Base-by-base conservation (phyloP, 2,113 vertebrate species). In the Nansenia antarctica region DNA sequence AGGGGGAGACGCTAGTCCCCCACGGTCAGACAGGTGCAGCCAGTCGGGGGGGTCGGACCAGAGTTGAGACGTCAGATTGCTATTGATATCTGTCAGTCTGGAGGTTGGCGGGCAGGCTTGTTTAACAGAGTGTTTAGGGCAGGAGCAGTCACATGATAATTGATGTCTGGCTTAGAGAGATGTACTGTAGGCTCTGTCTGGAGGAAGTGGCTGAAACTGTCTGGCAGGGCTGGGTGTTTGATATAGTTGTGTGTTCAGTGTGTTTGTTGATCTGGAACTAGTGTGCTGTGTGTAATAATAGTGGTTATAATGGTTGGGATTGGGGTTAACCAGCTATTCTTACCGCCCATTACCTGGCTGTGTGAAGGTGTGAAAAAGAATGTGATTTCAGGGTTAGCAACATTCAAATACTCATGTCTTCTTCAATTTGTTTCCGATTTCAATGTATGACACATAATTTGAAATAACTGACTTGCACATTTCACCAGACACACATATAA, bases 61-160 rank as follows among this genome's bases (percentile, higher is more conserved):
- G n/a, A n/a, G n/a, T n/a, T n/a, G 80, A 82, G 78, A 86, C 73
- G 69, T 89, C 86, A 83, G 89, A 90, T 89, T 85, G 84, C 84
- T 91, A 92, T 91, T 91, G 90, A 92, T 89, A 87, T 81, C 82
- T 88, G 90, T 88, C 88, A 85, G 65, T 58, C 76, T 78, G 73
- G 73, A 84, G 84, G 80, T 83, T 81, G 76, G 78, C 67, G 59
- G 47, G 71, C 78, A 78, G 83, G 84, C 72, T 89, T 88, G 86
- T 86, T 88, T 87, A 86, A 90, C 84, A 82, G 74, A 74, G 82
- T 70, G 73, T 81, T 87, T 72, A 65, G 86, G 77, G 73, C 74
- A 66, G 74, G 73, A 45, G 67, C 75, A 77, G 82, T 67, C 77
- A 74, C 67, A 70, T 20, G 69, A 74, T 85, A 87, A 87, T 87